Evolutionary conservation across 2,888 invertebrate species (phyloP), one percentile per base, ranked within the genome.

Genomic region (Tenthredo mesomela): DNA sequence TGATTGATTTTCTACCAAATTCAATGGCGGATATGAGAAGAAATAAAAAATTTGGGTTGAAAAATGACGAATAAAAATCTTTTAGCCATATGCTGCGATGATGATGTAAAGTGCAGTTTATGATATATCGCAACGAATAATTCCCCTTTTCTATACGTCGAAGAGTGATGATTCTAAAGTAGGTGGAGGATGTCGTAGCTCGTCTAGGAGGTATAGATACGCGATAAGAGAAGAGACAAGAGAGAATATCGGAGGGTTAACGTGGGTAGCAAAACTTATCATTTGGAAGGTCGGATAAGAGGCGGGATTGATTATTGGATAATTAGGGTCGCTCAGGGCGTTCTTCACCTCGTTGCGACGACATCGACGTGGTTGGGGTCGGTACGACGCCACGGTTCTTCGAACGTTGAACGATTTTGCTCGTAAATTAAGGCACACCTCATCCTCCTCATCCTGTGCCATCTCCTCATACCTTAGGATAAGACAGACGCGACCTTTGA

Each of bases 271-370:
- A 80, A 40, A 80, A 80, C 80, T 61, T 58, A 80, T 80, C 80
- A 80, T 80, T 80, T 37, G 80, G 80, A 80, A 80, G 80, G 80
- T 80, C 61, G 58, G 80, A 80, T 80, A 80, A 80, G 80, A 61
- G 80, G 61, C 9, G 61, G 50, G 80, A 80, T 80, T 80, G 80
- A 80, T 80, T 80, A 80, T 61, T 80, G 58, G 80, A 80, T 80
- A 80, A 80, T 80, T 80, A 80, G 80, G 61, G 80, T 80, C 58
- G 58, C 61, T 12, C 33, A 67, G 67, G 67, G 6, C 29, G 67
- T 67, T 67, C 67, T 33, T 67, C 67, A 67, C 67, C 67, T 33
- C 67, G 67, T 67, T 25, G 33, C 67, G 29, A 67, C 67, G 67
- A 67, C 21, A 10, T 43, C 75, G 21, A 43, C 4, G 33, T n/a